Conservation (phyloP, 2,797 vertebrate genomes). For the Thunnus albacares region DNA sequence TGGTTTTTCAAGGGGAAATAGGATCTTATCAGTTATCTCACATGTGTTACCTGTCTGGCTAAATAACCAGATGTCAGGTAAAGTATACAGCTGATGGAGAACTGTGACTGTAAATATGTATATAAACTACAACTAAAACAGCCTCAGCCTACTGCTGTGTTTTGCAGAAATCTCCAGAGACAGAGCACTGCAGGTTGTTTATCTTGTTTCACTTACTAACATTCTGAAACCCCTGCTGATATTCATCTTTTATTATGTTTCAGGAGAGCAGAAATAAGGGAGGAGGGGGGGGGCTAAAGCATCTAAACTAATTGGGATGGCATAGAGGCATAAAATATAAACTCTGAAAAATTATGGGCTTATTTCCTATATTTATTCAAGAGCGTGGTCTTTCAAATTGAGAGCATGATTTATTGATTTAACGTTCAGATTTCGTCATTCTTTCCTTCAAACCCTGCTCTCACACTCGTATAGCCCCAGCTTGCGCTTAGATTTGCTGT, state of each 20-base stretch:
- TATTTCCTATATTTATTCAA: too few species aligned
- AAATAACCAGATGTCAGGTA: conserved; percentile 24
- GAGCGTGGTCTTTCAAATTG: too few species aligned
- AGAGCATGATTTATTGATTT: too few species aligned
- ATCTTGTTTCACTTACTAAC: conserved; percentile 40
- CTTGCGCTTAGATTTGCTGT: too few species aligned
- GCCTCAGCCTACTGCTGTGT: conserved; percentile 7
- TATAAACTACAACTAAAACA: conserved; percentile 22
- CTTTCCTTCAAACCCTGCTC: too few species aligned
- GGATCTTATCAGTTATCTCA: neutral
- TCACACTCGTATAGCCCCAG: too few species aligned
- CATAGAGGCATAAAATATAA: neutral
- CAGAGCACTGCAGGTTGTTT: conserved; percentile 38
- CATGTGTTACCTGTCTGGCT: neutral
- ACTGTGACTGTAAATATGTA: neutral
- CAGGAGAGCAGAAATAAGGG: neutral
- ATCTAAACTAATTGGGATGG: neutral
- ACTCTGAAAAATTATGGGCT: neutral
- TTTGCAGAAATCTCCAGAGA: conserved; percentile 44
- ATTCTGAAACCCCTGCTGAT: conserved; percentile 27
- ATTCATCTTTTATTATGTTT: conserved; percentile 14
- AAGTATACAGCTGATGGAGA: conserved; percentile 23
- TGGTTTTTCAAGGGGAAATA: conserved; percentile 1
- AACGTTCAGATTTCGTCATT: too few species aligned
- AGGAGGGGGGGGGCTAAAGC: too few species aligned